These are phyloP conservation scores for Campaea margaritaria DNA, from an alignment of 2,888 invertebrate species.

Conservation along the genomic window DNA sequence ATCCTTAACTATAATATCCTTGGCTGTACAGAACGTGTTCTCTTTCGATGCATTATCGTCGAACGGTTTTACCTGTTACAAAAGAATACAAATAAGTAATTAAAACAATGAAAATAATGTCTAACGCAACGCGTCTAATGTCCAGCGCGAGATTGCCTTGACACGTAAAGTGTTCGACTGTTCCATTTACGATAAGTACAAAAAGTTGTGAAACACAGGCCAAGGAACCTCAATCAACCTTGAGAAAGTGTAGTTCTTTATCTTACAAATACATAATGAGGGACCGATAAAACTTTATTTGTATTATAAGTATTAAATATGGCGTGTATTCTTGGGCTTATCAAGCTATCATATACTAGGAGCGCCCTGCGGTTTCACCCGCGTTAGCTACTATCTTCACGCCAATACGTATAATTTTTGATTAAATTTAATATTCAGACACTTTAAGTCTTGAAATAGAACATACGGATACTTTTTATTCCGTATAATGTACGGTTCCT, in stretches of 20 bases:
- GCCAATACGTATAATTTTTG: no score
- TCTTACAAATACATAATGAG: slow-evolving; percentile 49
- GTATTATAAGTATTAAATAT: neutral
- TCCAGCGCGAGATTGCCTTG: slow-evolving; percentile 37
- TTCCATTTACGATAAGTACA: slow-evolving; percentile 56
- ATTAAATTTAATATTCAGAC: no score
- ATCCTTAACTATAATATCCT: slow-evolving; percentile 36
- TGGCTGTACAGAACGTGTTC: slow-evolving; percentile 53
- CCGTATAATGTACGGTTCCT: no score
- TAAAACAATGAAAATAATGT: slow-evolving; percentile 32
- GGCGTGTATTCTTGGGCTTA: no score
- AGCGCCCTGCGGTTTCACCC: no score
- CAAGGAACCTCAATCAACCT: slow-evolving; percentile 68
- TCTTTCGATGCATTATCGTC: slow-evolving; percentile 34
- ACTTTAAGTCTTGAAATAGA: no score
- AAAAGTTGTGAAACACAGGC: slow-evolving; percentile 68
- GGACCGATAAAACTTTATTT: slow-evolving; percentile 22
- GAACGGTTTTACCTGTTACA: slow-evolving; percentile 58
- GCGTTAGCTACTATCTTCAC: no score
- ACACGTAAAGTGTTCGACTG: slow-evolving; percentile 42
- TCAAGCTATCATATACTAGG: no score
- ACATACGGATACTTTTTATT: no score
- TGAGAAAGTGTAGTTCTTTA: slow-evolving; percentile 68
- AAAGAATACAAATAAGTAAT: slow-evolving; percentile 27
- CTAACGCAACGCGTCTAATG: slow-evolving; percentile 25